A percentile compares a stretch with the other conserved stretches of the same genome.
Conservation (phyloP, 53 echinoderm and acorn worm genomes). For the Echinarachnius parma region DNA sequence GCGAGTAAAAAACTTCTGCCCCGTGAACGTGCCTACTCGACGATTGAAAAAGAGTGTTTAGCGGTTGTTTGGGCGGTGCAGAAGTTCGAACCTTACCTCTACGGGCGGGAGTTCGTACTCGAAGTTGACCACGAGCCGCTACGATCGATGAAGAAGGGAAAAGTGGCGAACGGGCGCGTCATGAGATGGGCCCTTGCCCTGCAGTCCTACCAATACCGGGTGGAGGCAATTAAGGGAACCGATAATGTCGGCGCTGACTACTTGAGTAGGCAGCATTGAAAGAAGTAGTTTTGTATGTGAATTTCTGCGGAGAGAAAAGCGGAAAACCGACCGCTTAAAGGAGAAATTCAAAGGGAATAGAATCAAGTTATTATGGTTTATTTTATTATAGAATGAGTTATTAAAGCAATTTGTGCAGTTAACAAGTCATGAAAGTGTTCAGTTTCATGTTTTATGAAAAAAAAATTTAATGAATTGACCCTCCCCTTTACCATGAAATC, state of each 20-base stretch:
- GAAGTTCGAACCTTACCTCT: slow-evolving; percentile 52
- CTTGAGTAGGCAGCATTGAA: slow-evolving; percentile 49
- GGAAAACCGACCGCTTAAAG: too few species aligned
- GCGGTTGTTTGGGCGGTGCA: slow-evolving; percentile 57
- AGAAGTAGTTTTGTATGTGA: too few species aligned
- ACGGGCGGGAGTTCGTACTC: slow-evolving; percentile 47
- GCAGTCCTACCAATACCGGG: slow-evolving; percentile 43
- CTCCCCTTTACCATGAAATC: too few species aligned
- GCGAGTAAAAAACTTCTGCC: slow-evolving; percentile 52
- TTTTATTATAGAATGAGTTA: too few species aligned
- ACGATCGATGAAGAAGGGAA: slow-evolving; percentile 34
- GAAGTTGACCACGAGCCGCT: slow-evolving; percentile 56
- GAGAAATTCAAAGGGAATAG: too few species aligned
- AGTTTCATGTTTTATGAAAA: too few species aligned
- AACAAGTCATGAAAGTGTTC: too few species aligned
- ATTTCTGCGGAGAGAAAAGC: too few species aligned
- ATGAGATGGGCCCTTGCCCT: slow-evolving; percentile 62
- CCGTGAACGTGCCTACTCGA: slow-evolving; percentile 45
- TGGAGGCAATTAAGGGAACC: slow-evolving; percentile 45
- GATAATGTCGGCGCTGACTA: slow-evolving; percentile 67
- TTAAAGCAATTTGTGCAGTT: too few species aligned
- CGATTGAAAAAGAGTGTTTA: slow-evolving; percentile 56
- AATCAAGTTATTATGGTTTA: too few species aligned
- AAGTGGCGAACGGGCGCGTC: slow-evolving; percentile 40
- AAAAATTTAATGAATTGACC: too few species aligned